Evolutionary conservation across 1,140 invertebrate genomes (phyloP).

Genomic region (Eubasilissa regina): DNA sequence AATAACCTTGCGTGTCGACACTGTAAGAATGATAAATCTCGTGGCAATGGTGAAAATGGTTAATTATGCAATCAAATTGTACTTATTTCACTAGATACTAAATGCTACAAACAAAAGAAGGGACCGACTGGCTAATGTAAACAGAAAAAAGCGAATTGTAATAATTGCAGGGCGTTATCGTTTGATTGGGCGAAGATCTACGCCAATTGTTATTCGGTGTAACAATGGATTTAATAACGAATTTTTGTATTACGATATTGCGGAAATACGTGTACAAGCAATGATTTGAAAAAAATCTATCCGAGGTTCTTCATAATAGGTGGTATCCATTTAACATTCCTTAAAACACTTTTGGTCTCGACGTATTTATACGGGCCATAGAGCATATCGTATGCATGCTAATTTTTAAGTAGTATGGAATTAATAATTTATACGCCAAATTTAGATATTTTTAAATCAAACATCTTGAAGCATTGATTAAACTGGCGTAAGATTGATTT

Average conservation of each 20-base stretch:
- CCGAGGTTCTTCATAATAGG: conserved; percentile 6
- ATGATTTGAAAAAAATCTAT: not conserved
- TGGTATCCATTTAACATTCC: not conserved
- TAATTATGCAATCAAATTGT: conserved; percentile 35
- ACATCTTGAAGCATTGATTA: too few species aligned
- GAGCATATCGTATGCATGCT: conserved; percentile 18
- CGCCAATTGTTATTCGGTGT: conserved; percentile 4
- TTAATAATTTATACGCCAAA: too few species aligned
- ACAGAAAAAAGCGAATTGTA: conserved; percentile 16
- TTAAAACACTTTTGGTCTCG: not conserved
- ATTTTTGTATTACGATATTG: not conserved
- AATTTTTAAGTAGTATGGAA: conserved; percentile 2
- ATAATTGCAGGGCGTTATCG: conserved; percentile 33
- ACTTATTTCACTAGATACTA: conserved; percentile 13
- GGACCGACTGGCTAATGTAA: conserved; percentile 17
- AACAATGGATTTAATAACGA: conserved; percentile 16
- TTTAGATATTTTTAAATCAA: too few species aligned
- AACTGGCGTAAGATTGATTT: too few species aligned
- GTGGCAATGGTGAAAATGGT: conserved; percentile 31
- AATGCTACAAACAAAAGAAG: conserved; percentile 23
- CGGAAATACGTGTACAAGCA: conserved; percentile 9
- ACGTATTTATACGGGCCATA: conserved; percentile 16
- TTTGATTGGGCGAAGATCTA: not conserved
- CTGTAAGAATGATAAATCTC: conserved; percentile 8
- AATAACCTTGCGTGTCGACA: not conserved